Percentiles rank a stretch among this genome's conserved stretches.
Evolutionary conservation across 2,797 vertebrate species (phyloP).

Genomic region (Pseudochirops corinnae): DNA sequence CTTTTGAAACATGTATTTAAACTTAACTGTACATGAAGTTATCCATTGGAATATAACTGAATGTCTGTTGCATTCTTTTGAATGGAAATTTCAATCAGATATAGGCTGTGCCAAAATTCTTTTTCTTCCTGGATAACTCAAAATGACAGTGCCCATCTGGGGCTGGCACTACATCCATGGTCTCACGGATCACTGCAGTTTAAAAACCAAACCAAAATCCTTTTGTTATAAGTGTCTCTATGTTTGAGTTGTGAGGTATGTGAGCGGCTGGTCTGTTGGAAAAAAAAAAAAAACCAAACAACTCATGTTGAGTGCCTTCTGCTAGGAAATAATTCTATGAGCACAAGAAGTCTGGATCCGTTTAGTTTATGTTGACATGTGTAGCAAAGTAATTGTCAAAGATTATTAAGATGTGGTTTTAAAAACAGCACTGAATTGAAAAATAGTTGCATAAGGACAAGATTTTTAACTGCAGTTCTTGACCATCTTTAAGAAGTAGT

Average conservation of each 20-base stretch:
- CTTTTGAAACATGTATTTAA: conserved; percentile 35
- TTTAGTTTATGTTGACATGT: background rate
- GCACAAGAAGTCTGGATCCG: background rate
- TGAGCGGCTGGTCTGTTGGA: background rate
- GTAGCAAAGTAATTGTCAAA: background rate
- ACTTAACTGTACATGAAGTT: conserved; percentile 43
- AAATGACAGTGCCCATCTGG: background rate
- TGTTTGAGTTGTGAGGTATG: background rate
- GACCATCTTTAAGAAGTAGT: background rate
- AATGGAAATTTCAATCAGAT: conserved; percentile 26
- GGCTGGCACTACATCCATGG: background rate
- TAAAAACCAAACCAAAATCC: background rate
- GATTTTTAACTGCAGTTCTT: background rate
- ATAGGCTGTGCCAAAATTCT: conserved; percentile 23
- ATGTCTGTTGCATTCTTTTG: conserved; percentile 47
- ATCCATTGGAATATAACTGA: conserved; percentile 1
- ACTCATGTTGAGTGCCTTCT: background rate
- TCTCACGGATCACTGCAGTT: background rate
- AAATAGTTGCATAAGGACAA: background rate
- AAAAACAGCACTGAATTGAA: background rate
- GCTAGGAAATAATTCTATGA: background rate
- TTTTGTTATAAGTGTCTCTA: background rate
- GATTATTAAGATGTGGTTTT: background rate
- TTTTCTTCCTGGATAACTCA: background rate
- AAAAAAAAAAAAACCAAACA: background rate